Base-by-base conservation (phyloP, 2,113 vertebrate genomes). In the Oxyruncus cristatus region DNA sequence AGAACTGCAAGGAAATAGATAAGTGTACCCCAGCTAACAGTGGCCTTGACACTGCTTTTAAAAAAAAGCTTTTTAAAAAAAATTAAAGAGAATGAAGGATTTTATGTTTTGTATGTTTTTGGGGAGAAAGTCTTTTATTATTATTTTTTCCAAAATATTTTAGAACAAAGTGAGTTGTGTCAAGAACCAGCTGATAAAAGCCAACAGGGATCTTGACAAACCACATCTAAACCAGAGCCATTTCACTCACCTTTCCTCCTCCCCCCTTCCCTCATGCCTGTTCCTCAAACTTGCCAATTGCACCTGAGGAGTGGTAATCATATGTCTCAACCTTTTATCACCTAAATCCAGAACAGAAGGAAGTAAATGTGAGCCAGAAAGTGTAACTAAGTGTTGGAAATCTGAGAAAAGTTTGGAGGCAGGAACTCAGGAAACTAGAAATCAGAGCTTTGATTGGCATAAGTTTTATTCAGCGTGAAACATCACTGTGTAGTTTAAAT, bases 401-500 rank as follows among this genome's bases (percentile, higher is more conserved):
- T 80, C 56, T 67, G 95, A 98, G 95, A 92, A 84, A 97, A 95
- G 66, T 92, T 97, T 92, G 94, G 94, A 97, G 97, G 89, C 94
- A 33, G 85, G 72, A 85, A 88, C 59, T 81, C 77, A 81, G 92
- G 94, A 97, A 97, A 95, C 88, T 84, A 92, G 96, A 97, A 97
- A 94, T 95, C 77, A 78, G 94, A 95, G 92, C 94, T 97, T 97
- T 92, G 90, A 93, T 96, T 98, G 97, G 95, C 90, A 3, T 91
- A 77, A 77, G 47, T 96, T 98, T 98, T 96, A 94, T 97, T 97
- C 96, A 71, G 76, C 92, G 56, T 83, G 96, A 97, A 97, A 95
- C 94, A 87, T 96, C 85, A 93, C 96, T 95, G 85, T 88, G 93
- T 93, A 96, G 94, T 96, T 98, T 96, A 97, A 97, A 89, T 98